Conservation (phyloP, 2,113 vertebrate species). For the Catharus bicknelli region DNA sequence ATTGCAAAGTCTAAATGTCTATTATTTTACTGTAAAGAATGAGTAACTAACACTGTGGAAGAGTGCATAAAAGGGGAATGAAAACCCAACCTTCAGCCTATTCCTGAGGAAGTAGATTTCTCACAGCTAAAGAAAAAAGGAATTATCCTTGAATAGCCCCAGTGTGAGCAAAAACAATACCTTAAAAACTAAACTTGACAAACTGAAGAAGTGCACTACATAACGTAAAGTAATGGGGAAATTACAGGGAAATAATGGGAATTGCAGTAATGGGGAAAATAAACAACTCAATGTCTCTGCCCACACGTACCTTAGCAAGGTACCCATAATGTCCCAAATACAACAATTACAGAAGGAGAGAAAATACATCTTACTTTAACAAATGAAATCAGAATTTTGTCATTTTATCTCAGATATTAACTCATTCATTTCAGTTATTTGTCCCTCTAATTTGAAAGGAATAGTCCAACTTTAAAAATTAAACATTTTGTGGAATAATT, state of each 20-base stretch:
- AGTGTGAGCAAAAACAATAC: not conserved
- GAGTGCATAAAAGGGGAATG: accelerated
- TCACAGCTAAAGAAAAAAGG: not conserved
- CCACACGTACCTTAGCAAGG: not conserved
- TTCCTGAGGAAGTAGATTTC: not conserved
- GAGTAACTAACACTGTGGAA: not conserved
- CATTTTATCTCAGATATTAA: not conserved
- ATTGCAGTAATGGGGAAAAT: not conserved
- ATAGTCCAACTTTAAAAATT: not conserved
- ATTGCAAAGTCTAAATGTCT: not conserved
- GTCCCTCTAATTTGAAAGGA: not conserved
- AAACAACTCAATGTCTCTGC: not conserved
- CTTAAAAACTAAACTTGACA: not conserved
- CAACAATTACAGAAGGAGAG: not conserved
- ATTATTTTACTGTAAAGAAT: not conserved
- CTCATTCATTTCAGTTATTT: not conserved
- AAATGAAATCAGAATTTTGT: not conserved
- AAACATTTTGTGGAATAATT: not conserved
- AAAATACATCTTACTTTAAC: not conserved
- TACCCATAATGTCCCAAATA: not conserved
- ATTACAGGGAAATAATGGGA: too few species aligned
- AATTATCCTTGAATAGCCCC: not conserved
- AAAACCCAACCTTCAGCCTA: not conserved
- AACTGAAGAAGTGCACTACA: not conserved
- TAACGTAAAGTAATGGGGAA: not conserved